Conservation (phyloP, 2,888 invertebrate genomes). For the Meghimatium bilineatum region DNA sequence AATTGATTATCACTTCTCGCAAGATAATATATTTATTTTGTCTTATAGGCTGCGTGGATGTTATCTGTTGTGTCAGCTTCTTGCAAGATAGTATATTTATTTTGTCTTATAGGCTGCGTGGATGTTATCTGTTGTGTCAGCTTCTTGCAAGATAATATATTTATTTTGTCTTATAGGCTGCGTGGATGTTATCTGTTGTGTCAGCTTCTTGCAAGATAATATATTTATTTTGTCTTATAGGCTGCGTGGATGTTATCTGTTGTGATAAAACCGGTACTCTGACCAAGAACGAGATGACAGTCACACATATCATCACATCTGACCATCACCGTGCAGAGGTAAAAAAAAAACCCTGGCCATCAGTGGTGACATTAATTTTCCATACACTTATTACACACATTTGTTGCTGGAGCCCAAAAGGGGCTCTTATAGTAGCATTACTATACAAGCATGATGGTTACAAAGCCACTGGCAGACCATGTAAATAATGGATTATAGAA, state of each 20-base stretch:
- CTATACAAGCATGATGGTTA: too few relatives aligned
- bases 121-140: conserved; percentile 95
- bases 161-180: conserved; percentile 83
- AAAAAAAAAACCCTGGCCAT: neutral
- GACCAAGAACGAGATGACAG: conserved; percentile 99
- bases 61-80: conserved; percentile 99
- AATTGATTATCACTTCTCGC: too few relatives aligned
- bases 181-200: conserved; percentile 92
- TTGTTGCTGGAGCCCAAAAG: too few relatives aligned
- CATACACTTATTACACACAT: too few relatives aligned
- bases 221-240: conserved; percentile 76
- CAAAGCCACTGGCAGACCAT: too few relatives aligned
- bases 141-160: too few relatives aligned
- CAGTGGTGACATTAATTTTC: too few relatives aligned
- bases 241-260: conserved; percentile 93
- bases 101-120: conserved; percentile 83
- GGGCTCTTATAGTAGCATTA: too few relatives aligned
- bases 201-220: too few relatives aligned
- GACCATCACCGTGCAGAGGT: conserved; percentile 90
- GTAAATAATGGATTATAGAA: too few relatives aligned
- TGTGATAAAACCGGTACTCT: conserved; percentile 99
- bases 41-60: conserved; percentile 85
- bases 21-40: too few relatives aligned
- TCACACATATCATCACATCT: conserved; percentile 90
- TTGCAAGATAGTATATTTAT: too few relatives aligned